phyloP scores from a whole-genome alignment of 2,113 vertebrate genomes.

The Cephalopterus ornatus region DNA sequence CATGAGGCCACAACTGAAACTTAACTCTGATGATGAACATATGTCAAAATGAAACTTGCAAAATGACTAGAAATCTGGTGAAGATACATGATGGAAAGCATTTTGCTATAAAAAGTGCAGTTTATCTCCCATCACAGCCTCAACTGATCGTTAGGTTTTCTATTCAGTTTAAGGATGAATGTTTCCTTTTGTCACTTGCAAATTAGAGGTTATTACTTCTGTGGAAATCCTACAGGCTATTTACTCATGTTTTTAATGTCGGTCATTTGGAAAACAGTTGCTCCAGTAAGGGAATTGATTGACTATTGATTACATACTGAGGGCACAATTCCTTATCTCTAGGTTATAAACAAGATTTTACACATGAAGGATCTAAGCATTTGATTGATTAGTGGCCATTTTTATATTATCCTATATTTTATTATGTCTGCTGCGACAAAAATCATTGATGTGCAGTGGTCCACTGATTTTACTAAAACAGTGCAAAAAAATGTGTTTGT shows the following conservation, averaged over 20 bases:
- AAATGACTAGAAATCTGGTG: not conserved
- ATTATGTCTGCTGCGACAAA: not conserved
- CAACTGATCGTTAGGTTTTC: not conserved
- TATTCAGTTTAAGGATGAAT: not conserved
- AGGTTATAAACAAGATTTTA: constrained; percentile 13
- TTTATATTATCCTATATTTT: not conserved
- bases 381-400: not conserved
- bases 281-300: not conserved
- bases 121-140: not conserved
- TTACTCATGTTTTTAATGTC: not conserved
- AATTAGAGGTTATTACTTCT: not conserved
- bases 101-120: not conserved
- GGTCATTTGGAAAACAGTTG: not conserved
- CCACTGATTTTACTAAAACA: not conserved
- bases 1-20: not conserved
- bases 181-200: not conserved
- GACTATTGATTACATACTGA: constrained; percentile 1
- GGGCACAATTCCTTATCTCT: not conserved
- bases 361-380: not conserved
- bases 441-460: not conserved
- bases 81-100: not conserved
- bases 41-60: not conserved
- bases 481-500: not conserved
- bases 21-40: not conserved
- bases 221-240: not conserved